Evolutionary conservation across 2,113 vertebrate species (phyloP), one percentile per base, ranked within the genome.

Genomic region (Marmota monax): DNA sequence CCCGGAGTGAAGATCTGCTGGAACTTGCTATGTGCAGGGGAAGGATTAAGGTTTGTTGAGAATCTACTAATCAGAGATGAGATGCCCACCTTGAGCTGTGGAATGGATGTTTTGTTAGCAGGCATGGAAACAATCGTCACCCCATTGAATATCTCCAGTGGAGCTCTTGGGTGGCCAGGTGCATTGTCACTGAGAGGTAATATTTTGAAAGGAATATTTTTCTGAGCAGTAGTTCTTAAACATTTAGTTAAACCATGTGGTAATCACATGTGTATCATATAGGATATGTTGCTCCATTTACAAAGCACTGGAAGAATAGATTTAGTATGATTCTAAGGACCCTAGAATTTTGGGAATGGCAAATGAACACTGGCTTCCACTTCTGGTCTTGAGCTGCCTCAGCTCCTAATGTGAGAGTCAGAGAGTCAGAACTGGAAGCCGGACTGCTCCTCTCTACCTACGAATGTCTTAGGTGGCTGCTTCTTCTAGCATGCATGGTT

Each of bases 1-100:
- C 14, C 7, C 0, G 0, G 3, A n/a, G 2, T 25, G 18, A 65
- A 70, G 58, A 56, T 32, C 53, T 29, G 17, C 42, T 2, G 0
- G 2, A 14, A 78, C 58, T 10, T 23, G 29, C 0, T 22, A 27
- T 1, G 27, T 23, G 1, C 5, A 1, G 14, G 37, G 27, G 11
- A 0, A 1, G 17, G 22, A 0, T 5, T 4, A 39, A 51, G n/a
- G 23, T 45, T 22, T 48, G 14, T 29, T 42, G 65, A 73, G 65
- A n/a, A 27, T 45, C 22, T 37, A 1, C 13, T 10, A 0, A 34
- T 29, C 7, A 48, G 6, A 7, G 1, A 25, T 45, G 12, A 51
- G 48, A 51, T 51, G 76, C 34, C 5, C 0, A 4, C 20, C 18
- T n/a, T 29, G 42, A 2, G 4, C 63, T 48, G 42, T 37, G 32